A percentile compares a stretch with the other conserved stretches of the same genome.
phyloP scores from a whole-genome alignment of 2,797 vertebrate species.

The Myotis myotis region DNA sequence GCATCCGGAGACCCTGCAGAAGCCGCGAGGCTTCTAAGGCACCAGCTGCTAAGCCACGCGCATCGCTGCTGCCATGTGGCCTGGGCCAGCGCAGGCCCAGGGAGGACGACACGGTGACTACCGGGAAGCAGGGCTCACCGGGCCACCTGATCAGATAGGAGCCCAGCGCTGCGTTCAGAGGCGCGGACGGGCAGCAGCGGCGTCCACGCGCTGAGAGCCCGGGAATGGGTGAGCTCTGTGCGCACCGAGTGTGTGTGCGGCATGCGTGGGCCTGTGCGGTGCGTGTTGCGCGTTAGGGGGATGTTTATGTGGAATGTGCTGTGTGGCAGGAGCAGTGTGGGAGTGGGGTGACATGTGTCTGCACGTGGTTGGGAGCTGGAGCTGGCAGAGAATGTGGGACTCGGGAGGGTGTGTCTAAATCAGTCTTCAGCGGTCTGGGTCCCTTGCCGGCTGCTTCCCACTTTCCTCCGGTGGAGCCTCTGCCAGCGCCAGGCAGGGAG shows the following conservation, averaged over 20 bases:
- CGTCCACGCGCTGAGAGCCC: rapidly evolving
- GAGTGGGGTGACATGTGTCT: background rate
- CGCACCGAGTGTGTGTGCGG: rapidly evolving
- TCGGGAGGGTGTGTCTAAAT: background rate
- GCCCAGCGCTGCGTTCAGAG: no score
- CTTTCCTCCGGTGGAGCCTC: background rate
- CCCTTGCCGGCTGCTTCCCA: background rate
- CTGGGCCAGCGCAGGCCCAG: background rate
- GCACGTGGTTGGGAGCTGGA: background rate
- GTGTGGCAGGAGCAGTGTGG: background rate
- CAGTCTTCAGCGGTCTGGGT: background rate
- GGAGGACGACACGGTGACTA: background rate
- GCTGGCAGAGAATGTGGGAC: background rate
- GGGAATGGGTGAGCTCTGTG: background rate
- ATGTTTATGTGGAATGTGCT: background rate
- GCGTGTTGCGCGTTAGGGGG: background rate
- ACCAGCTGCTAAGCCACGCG: background rate
- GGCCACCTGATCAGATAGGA: no score
- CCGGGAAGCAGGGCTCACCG: rapidly evolving
- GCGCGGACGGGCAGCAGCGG: no score
- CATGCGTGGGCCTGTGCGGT: no score
- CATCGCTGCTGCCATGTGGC: background rate
- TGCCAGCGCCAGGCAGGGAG: background rate
- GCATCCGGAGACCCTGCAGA: background rate
- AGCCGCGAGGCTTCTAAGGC: background rate